phyloP scores from a whole-genome alignment of 1,140 invertebrate species.

The Stegodyphus mimosarum region DNA sequence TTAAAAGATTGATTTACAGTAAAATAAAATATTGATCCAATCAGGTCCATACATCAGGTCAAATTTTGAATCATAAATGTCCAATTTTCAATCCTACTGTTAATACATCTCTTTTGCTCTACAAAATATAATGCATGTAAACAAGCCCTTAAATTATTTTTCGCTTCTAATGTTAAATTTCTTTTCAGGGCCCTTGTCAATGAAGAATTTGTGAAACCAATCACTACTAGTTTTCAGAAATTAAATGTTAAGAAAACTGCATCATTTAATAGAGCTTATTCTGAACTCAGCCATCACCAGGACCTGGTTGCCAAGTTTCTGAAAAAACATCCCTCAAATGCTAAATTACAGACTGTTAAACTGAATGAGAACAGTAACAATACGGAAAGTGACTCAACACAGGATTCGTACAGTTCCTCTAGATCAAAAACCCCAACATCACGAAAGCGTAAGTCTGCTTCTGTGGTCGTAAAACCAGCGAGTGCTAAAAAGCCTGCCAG shows the following conservation, averaged over 20 bases:
- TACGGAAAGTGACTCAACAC: conserved; percentile 56
- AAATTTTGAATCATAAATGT: no score
- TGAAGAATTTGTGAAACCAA: conserved; percentile 77
- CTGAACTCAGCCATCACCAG: conserved; percentile 81
- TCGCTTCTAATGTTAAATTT: not conserved
- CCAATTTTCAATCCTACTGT: no score
- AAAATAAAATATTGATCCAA: no score
- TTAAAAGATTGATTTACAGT: no score
- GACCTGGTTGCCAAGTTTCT: conserved; percentile 67
- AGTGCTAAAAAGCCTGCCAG: conserved; percentile 43
- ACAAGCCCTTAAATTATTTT: no score
- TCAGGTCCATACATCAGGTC: no score
- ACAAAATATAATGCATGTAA: no score
- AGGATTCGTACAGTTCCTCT: not conserved
- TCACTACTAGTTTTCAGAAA: conserved; percentile 74
- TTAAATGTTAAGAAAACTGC: conserved; percentile 74
- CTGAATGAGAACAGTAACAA: conserved; percentile 60
- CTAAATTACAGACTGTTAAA: not conserved
- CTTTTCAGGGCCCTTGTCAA: conserved; percentile 63
- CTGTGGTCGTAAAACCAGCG: conserved; percentile 13
- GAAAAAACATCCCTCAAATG: not conserved
- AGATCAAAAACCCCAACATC: not conserved
- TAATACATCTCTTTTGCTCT: no score
- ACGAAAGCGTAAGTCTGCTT: conserved; percentile 29
- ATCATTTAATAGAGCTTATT: conserved; percentile 77